Base-by-base conservation (phyloP, 2,888 invertebrate species). In the Mystacides longicornis region DNA sequence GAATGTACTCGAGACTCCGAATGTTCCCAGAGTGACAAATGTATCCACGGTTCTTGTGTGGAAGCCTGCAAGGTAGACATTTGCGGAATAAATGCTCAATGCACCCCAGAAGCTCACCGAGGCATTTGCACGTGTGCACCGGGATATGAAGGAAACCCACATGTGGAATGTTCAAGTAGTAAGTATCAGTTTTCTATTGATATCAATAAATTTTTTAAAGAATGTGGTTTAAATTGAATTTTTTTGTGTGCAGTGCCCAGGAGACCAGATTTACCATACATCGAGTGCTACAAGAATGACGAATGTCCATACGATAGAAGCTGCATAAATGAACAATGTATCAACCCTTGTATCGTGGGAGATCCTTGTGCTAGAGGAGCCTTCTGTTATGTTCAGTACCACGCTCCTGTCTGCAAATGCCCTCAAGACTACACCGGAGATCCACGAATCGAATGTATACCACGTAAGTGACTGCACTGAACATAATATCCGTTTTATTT, bases 1-100 rank as follows among this genome's bases (percentile, higher is more conserved):
- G 82, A 86, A 64, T 93, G 92, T 66, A 78, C 81, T 50, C 72
- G 75, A 1, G 88, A 92, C 68, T 75, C 81, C 1, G 90, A 93
- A 60, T 94, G 93, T 67, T 73, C 77, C 5, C 82, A 83, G 58
- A 75, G 80, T 0, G 87, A 91, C 64, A 82, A 85, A 59, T 93
- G 92, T 67, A 78, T 86, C 27, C 79, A 82, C 50, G 89, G 89
- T 63, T 79, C 75, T 54, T 93, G 93, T 67, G 74, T 87, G 4
- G 86, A 88, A 55, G 90, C 91, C 3, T 93, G 93, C 65, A 80
- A 80, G 60, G 77, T 87, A 1, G 85, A 87, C 62, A 78, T 80
- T 22, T 93, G 93, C 65, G 93, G 93, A 56, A 77, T 87, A 49
- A 92, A 92, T 65, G 90, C 93, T 2, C 79, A 87, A 59, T 93